Evolutionary conservation across 2,888 invertebrate species (phyloP).

Genomic region (Esperia sulphurella): DNA sequence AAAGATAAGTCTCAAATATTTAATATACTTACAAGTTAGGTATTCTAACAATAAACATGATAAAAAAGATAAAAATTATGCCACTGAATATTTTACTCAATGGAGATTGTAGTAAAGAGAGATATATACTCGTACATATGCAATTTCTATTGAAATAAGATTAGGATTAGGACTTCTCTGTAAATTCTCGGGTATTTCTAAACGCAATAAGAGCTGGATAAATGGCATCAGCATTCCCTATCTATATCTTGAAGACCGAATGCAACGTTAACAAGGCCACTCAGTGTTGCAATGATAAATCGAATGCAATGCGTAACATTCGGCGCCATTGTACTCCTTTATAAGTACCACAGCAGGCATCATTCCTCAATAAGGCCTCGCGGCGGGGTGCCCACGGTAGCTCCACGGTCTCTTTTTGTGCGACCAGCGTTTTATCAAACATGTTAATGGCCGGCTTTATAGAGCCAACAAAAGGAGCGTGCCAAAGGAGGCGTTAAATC

Average conservation of each 20-base stretch:
- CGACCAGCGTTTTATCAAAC: conserved; percentile 74
- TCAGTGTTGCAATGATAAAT: conserved; percentile 38
- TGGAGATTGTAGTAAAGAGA: too few relatives aligned
- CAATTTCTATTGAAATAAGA: too few relatives aligned
- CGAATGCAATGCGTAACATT: conserved; percentile 49
- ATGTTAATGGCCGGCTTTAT: conserved; percentile 77
- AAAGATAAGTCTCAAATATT: too few relatives aligned
- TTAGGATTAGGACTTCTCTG: too few relatives aligned
- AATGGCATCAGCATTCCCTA: conserved; percentile 1
- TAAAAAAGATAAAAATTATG: too few relatives aligned
- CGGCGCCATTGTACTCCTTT: conserved; percentile 42
- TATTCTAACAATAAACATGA: too few relatives aligned
- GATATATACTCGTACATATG: too few relatives aligned
- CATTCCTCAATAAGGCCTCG: conserved; percentile 57
- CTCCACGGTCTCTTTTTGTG: conserved; percentile 70
- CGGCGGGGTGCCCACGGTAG: conserved; percentile 67
- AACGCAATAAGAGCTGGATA: too few relatives aligned
- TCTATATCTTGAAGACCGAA: conserved; percentile 10
- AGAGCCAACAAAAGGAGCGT: conserved; percentile 74
- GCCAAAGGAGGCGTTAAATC: conserved; percentile 80
- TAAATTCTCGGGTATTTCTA: too few relatives aligned
- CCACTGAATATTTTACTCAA: too few relatives aligned
- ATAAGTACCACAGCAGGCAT: conserved; percentile 61
- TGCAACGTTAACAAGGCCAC: conserved; percentile 44
- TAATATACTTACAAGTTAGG: too few relatives aligned